Evolutionary conservation across 2,113 vertebrate genomes (phyloP), one percentile per base, ranked within the genome.

Genomic region (Elgaria multicarinata): DNA sequence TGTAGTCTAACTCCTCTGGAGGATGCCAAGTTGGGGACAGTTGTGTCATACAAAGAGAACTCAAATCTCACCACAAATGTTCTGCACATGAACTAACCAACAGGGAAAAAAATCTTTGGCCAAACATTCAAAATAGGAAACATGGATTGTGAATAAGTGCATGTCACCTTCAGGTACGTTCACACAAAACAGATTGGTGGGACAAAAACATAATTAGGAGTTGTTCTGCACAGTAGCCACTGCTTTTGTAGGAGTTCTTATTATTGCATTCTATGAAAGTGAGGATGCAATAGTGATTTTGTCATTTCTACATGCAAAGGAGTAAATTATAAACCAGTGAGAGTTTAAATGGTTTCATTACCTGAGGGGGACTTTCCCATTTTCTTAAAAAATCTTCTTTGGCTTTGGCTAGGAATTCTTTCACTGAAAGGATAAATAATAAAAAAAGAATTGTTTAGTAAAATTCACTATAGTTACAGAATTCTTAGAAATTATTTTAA

Each of bases 371-470:
- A 96, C 98, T 98, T 97, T 99, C 99, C 99, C 99, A 99, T 97
- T 99, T 99, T 97, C 97, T 98, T 97, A 99, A 97, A 96, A 99
- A 99, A 96, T 99, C 99, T 98, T 99, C 99, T 99, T 99, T 99
- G 98, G 99, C 99, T 98, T 99, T 99, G 96, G 98, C 98, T 98
- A 99, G 98, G 97, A 99, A 99, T 96, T 99, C 99, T 98, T 99
- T 99, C 98, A 99, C 99, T 99, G 95, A 93, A 97, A 97, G 94
- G 39, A 96, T 20, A 96, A 6, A 93, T 39, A 6, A 93, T 39
- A 64, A 92, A 86, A 93, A 90, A 90, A 85, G 85, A 85, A 77
- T 71, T 36, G 85, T 74, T 96, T 91, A 94, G 64, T 66, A 62
- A 62, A 91, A 89, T 90, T 93, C 3, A 75, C 83, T 64, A 79